A percentile compares a stretch with the other conserved stretches of the same genome.
Conservation (phyloP, 2,888 invertebrate species). For the Agrenia bidenticulata region DNA sequence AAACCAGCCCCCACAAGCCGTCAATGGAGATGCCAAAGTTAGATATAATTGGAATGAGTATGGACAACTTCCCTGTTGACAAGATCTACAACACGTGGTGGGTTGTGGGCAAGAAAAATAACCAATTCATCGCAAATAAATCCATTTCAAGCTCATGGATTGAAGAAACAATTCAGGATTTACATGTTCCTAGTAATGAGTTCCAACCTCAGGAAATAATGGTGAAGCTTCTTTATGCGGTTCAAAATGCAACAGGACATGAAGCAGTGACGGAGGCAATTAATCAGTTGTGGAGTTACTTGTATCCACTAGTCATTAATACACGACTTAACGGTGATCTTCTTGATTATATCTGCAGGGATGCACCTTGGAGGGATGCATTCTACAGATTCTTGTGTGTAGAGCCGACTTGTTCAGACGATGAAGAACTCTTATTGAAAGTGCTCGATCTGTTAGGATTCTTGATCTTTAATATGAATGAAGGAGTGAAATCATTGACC, state of each 20-base stretch:
- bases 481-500: slow-evolving; percentile 18
- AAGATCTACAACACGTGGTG: slow-evolving; percentile 19
- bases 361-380: slow-evolving; percentile 65
- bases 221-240: slow-evolving; percentile 60
- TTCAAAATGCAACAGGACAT: slow-evolving; percentile 69
- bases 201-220: slow-evolving; percentile 23
- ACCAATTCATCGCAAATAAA: not conserved
- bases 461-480: slow-evolving; percentile 31
- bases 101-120: slow-evolving; percentile 11
- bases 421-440: slow-evolving; percentile 63
- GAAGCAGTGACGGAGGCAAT: slow-evolving; percentile 62
- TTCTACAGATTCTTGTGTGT: slow-evolving; percentile 65
- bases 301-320: slow-evolving; percentile 58
- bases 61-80: slow-evolving; percentile 19
- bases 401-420: slow-evolving; percentile 67
- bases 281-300: slow-evolving; percentile 55
- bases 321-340: slow-evolving; percentile 55
- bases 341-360: slow-evolving; percentile 40
- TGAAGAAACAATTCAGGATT: not conserved
- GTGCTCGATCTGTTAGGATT: slow-evolving; percentile 55
- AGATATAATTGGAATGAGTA: not conserved
- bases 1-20: not conserved
- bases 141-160: not conserved
- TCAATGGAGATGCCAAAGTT: not conserved
- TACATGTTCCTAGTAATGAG: not conserved